Base-by-base conservation (phyloP, 1,140 invertebrate genomes). In the Batillaria attramentaria region DNA sequence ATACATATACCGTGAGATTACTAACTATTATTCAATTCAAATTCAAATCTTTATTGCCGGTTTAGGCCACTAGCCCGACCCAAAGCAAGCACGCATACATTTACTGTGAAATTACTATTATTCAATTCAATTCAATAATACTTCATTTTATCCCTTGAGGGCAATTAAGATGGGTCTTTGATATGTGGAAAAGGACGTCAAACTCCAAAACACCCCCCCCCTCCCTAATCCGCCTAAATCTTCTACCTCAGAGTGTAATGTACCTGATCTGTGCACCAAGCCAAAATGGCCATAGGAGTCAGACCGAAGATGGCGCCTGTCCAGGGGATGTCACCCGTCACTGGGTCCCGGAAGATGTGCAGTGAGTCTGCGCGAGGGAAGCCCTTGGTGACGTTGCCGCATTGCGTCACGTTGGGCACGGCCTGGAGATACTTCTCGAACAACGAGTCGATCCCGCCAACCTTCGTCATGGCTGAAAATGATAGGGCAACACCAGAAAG, bases 261-360 rank as follows among this genome's bases (percentile, higher is more conserved):
- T 50, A 91, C 92, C 89, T 93, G 92, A 82, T 93, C 92, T 3
- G 91, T 91, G 81, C 92, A 93, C 92, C 92, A 93, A 78, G 92
- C 93, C 92, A 92, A 92, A 68, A 93, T 89, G n/a, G 90, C 88
- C 31, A 90, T 90, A 60, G 93, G 89, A 0, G 91, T 91, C 16
- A 93, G 81, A 8, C 92, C 92, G 78, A 93, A 89, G 41, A 91
- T 80, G 69, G 92, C 88, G 6, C 92, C 92, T 8, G 92, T 89
- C 92, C 92, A 93, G 0, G 92, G 92, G 37, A 93, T 83, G 78
- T 85, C 81, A 77, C 92, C 91, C 6, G 88, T 87, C 3, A 84
- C 68, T 20, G 83, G 62, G 41, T 83, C 77, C 8, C 91, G 84
- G 75, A 93, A 89, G 37, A 93, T 87, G 78, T 92, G 89, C 83